Conservation (phyloP, 2,888 invertebrate species). For the Drymonia ruficornis region DNA sequence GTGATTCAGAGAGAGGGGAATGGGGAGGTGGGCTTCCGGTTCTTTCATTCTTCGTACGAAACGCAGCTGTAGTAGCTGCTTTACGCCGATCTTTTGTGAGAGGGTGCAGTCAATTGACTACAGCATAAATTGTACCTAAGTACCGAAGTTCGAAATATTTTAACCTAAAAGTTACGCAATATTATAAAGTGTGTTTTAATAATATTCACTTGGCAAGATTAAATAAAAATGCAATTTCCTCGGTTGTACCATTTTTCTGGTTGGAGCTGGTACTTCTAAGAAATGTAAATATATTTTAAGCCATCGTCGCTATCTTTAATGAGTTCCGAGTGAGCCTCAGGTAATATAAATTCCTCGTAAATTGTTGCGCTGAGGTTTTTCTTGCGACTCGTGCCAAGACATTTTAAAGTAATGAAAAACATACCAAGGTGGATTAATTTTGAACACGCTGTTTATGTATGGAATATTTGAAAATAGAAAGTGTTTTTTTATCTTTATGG, state of each 20-base stretch:
- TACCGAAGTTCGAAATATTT: no score
- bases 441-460: background rate
- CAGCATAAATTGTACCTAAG: no score
- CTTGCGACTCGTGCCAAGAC: background rate
- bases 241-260: background rate
- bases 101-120: no score
- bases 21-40: no score
- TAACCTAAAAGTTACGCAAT: no score
- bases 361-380: constrained; percentile 11
- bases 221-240: background rate
- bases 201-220: no score
- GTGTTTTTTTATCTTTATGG: no score
- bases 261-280: constrained; percentile 5
- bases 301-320: constrained; percentile 12
- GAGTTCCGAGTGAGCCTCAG: constrained; percentile 12
- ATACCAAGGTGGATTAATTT: constrained; percentile 4
- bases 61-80: no score
- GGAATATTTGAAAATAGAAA: background rate
- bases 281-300: constrained; percentile 17
- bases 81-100: no score
- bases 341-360: constrained; percentile 18
- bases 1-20: no score
- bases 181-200: no score
- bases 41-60: no score
- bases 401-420: constrained; percentile 9